Base-by-base conservation (phyloP, 2,797 vertebrate species). In the Helarctos malayanus region DNA sequence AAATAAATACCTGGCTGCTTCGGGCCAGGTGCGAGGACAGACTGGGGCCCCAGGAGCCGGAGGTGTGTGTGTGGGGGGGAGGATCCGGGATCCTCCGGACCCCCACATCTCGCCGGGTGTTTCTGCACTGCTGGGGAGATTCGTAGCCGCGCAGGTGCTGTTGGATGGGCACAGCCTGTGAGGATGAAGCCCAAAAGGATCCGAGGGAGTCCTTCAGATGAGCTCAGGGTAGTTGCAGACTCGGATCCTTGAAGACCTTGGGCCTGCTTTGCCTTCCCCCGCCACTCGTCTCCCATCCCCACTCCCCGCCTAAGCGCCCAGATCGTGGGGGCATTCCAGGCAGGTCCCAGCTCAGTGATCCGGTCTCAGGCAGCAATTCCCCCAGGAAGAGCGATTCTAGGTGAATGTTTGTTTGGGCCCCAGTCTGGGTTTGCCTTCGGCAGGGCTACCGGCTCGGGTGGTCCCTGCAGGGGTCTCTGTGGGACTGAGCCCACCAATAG, bases 81-180 rank as follows among this genome's bases (percentile, higher is more conserved):
- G 76, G 75, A 32, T 63, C 41, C n/a, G 14, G 49, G 92, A 45
- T n/a, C 3, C 79, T n/a, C 54, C 13, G 1, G 45, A 91, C 25
- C 81, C 78, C 54, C 73, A 0, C 73, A 0, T 15, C 25, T 19
- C 56, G 75, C 76, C 2, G 79, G 38, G 29, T 49, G 25, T 84
- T 80, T 82, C 47, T 54, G 95, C 89, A 29, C 63, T 19, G 57
- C 73, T 54, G 75, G 89, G 63, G 75, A 85, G 85, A 80, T 35
- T 10, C 47, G 78, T 52, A n/a, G 93, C 35, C 68, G n/a, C 35
- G 76, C 97, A 97, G 97, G 97, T 97, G 96, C 84, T 91, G 95
- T 16, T 63, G 89, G 41, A 49, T 92, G 61, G 94, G 25, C 59
- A 47, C 88, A n/a, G 11, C 49, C 38, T 29, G 88, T 18, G 61